Evolutionary conservation across 1,140 invertebrate genomes (phyloP).

Genomic region (Glossosoma conforme): DNA sequence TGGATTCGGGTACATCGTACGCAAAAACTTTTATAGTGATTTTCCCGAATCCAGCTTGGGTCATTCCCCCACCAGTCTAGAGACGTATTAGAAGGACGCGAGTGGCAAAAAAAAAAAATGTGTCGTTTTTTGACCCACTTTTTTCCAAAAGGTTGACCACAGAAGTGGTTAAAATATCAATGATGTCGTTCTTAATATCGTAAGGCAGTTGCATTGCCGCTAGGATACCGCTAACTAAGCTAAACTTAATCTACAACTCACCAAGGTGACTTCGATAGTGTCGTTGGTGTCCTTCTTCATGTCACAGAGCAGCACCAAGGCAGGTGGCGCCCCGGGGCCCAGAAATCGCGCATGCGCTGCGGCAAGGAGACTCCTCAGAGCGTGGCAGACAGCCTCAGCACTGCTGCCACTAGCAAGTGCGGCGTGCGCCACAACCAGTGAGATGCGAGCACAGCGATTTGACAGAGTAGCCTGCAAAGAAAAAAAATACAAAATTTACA

Average conservation of each 20-base stretch:
- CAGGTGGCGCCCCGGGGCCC: slow-evolving; percentile 39
- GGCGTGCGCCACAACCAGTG: slow-evolving; percentile 63
- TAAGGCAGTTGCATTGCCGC: too few species aligned
- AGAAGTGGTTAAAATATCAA: background rate
- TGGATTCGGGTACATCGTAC: too few species aligned
- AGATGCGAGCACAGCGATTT: slow-evolving; percentile 69
- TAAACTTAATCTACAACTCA: too few species aligned
- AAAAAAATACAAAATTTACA: background rate
- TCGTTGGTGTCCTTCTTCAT: slow-evolving; percentile 73
- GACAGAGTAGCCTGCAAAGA: slow-evolving; percentile 50
- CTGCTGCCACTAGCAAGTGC: slow-evolving; percentile 63
- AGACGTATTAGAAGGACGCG: too few species aligned
- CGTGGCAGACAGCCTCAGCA: slow-evolving; percentile 65
- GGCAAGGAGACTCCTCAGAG: slow-evolving; percentile 63
- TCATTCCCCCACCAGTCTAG: too few species aligned
- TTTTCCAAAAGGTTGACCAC: too few species aligned
- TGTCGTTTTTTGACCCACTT: too few species aligned
- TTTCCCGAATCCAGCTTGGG: too few species aligned
- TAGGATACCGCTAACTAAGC: too few species aligned
- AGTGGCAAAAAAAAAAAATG: too few species aligned
- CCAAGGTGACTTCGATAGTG: slow-evolving; percentile 82
- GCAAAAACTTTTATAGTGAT: background rate
- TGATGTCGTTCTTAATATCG: background rate
- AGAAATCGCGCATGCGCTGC: slow-evolving; percentile 46
- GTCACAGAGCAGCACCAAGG: slow-evolving; percentile 74